A percentile compares a stretch with the other conserved stretches of the same genome.
phyloP scores from a whole-genome alignment of 35 echinoderm and acorn worm genomes.

The Eucidaris tribuloides region DNA sequence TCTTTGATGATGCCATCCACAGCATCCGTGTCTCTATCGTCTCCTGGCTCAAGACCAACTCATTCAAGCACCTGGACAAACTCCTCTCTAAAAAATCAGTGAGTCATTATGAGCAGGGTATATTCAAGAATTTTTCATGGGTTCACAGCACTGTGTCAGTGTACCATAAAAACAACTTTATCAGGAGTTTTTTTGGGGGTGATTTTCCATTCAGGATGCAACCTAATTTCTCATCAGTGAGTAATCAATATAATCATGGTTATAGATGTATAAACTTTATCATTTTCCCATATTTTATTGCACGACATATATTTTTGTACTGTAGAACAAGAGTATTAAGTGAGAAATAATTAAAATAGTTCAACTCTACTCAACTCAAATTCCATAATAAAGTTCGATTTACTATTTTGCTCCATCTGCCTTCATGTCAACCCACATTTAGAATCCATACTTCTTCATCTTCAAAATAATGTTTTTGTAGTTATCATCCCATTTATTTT shows the following conservation, averaged over 20 bases:
- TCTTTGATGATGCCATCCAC: conserved; percentile 12
- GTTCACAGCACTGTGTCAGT: not conserved
- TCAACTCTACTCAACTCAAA: too few species aligned
- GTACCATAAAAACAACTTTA: not conserved
- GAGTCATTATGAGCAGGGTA: not conserved
- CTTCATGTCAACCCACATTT: too few species aligned
- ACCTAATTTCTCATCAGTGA: not conserved
- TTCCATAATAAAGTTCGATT: too few species aligned
- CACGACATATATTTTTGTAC: too few species aligned
- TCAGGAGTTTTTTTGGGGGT: not conserved
- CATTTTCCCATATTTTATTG: too few species aligned
- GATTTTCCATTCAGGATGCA: not conserved
- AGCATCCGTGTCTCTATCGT: conserved; percentile 27
- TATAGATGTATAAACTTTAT: not conserved
- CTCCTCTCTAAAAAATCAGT: not conserved
- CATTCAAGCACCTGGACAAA: not conserved
- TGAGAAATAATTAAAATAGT: too few species aligned
- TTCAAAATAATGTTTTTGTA: too few species aligned
- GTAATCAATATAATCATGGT: not conserved
- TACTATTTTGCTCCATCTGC: too few species aligned
- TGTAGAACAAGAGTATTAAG: too few species aligned
- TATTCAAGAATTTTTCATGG: not conserved
- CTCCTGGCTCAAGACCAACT: conserved; percentile 7
- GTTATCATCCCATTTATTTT: too few species aligned
- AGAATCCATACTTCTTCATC: too few species aligned